Evolutionary conservation across 2,797 vertebrate species (phyloP).

Genomic region (Neopelma chrysocephalum): DNA sequence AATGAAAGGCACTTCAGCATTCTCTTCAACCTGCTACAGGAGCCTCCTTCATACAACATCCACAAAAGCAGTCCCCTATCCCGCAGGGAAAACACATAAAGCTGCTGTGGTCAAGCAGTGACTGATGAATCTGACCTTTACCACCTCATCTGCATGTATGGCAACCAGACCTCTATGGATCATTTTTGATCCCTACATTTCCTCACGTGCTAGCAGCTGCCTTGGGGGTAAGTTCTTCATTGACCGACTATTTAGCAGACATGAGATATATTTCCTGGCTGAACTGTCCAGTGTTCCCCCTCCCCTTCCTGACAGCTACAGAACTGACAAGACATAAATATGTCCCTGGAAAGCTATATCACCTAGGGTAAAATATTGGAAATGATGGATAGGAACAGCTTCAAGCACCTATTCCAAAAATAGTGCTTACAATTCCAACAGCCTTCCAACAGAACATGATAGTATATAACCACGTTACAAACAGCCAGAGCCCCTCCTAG

Average conservation of each 20-base stretch:
- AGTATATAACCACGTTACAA: not conserved
- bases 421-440: not conserved
- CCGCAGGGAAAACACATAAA: rapidly evolving
- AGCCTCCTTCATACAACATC: not conserved
- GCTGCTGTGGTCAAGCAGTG: rapidly evolving
- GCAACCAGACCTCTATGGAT: not conserved
- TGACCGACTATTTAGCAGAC: not conserved
- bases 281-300: not conserved
- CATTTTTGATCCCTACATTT: not conserved
- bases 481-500: not conserved
- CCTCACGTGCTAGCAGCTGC: not conserved
- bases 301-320: not conserved
- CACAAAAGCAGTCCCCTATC: not conserved
- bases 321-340: not conserved
- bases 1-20: not conserved
- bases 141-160: not conserved
- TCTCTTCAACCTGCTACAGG: not conserved
- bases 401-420: not conserved
- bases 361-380: not conserved
- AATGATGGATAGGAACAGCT: not conserved
- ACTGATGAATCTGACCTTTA: not conserved
- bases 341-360: not conserved
- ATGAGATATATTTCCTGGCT: not conserved
- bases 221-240: not conserved
- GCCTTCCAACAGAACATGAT: rapidly evolving